A percentile compares a stretch with the other conserved stretches of the same genome.
Conservation (phyloP, 2,113 vertebrate species). For the Ranitomeya imitator region DNA sequence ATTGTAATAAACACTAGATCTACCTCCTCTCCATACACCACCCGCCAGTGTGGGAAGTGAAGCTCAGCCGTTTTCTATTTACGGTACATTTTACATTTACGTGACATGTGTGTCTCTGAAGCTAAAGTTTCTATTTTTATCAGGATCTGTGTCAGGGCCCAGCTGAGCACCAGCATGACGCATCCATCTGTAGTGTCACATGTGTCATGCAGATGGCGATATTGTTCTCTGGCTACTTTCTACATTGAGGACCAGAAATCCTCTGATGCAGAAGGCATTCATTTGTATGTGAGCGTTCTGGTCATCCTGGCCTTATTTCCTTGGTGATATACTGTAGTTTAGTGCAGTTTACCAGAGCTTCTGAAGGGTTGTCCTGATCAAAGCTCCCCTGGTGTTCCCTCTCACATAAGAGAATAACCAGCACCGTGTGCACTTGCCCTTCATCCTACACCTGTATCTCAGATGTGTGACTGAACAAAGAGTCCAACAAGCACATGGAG, state of each 20-base stretch:
- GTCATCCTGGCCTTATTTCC: neutral
- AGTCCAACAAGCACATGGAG: neutral
- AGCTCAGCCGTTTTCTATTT: neutral
- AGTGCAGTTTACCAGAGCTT: neutral
- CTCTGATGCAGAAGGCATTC: neutral
- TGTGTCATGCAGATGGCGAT: slow-evolving; percentile 59
- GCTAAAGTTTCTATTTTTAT: neutral
- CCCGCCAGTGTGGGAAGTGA: neutral
- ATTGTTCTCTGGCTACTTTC: slow-evolving; percentile 35
- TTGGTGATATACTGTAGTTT: neutral
- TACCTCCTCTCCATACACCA: neutral
- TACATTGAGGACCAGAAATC: neutral
- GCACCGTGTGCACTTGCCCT: neutral
- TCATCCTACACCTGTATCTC: slow-evolving; percentile 45
- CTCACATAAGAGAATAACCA: slow-evolving; percentile 22
- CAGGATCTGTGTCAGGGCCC: neutral
- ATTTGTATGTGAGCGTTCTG: neutral
- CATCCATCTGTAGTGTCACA: slow-evolving; percentile 48
- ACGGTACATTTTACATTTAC: neutral
- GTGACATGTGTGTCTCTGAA: neutral
- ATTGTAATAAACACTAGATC: neutral
- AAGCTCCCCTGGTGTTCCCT: slow-evolving; percentile 17
- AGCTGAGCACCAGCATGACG: slow-evolving; percentile 4
- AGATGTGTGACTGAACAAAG: slow-evolving; percentile 37
- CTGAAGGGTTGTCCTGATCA: slow-evolving; percentile 34